Percentiles rank a stretch among this genome's conserved stretches.
Evolutionary conservation across 2,113 vertebrate genomes (phyloP).

Genomic region (Laterallus jamaicensis): DNA sequence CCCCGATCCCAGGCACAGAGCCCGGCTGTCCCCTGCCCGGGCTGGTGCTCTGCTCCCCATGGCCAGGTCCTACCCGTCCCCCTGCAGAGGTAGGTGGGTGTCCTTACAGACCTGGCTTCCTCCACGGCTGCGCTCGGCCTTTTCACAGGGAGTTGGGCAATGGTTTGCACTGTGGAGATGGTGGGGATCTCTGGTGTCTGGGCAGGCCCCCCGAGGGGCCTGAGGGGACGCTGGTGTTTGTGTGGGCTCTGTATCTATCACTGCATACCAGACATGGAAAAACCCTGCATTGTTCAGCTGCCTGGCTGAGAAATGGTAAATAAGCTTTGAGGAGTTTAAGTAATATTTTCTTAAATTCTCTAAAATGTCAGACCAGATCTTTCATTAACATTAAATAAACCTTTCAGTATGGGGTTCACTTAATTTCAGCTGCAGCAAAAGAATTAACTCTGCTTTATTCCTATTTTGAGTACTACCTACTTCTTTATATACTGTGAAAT

Average conservation of each 20-base stretch:
- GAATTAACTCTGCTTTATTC: background rate
- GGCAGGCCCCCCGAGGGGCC: too few species aligned
- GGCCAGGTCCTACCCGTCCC: fast-evolving
- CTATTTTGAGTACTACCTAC: background rate
- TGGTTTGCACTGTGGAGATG: background rate
- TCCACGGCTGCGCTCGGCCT: background rate
- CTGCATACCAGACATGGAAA: background rate
- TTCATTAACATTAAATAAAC: background rate
- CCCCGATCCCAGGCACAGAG: background rate
- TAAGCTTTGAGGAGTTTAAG: background rate
- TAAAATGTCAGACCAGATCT: background rate
- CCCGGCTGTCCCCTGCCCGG: background rate
- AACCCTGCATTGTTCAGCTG: background rate
- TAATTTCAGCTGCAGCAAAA: background rate
- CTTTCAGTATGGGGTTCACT: background rate
- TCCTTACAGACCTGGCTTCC: background rate
- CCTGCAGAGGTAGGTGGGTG: too few species aligned
- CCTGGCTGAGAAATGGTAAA: background rate
- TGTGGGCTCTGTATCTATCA: background rate
- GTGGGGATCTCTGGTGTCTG: background rate
- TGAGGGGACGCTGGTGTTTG: too few species aligned
- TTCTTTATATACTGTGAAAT: background rate
- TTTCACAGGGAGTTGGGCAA: background rate
- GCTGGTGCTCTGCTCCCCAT: too few species aligned
- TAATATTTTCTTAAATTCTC: background rate